Evolutionary conservation across 2,797 vertebrate genomes (phyloP).

Genomic region (Hylomyscus alleni): DNA sequence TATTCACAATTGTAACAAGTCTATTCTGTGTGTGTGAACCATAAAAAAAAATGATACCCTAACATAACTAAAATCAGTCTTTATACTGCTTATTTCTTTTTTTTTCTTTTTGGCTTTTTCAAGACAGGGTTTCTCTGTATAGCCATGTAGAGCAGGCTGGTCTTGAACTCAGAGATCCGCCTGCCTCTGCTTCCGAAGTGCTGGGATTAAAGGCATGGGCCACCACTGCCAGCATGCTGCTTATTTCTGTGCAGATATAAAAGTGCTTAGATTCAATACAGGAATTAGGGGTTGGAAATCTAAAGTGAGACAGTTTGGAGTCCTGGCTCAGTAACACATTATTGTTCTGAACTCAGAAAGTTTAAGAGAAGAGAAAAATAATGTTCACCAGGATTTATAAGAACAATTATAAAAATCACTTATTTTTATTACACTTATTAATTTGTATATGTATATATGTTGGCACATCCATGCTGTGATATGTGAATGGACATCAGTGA

Average conservation of each 20-base stretch:
- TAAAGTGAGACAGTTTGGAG: neutral
- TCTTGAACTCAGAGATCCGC: no score
- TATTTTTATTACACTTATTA: slow-evolving; percentile 33
- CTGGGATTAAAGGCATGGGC: no score
- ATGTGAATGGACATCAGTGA: neutral
- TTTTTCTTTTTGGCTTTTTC: no score
- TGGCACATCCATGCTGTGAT: neutral
- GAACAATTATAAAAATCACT: neutral
- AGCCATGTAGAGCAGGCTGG: no score
- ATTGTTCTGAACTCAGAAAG: slow-evolving; percentile 37
- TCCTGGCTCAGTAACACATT: neutral
- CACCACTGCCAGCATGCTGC: neutral
- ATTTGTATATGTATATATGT: neutral
- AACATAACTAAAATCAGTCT: slow-evolving; percentile 36
- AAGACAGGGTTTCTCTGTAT: no score
- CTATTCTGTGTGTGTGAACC: neutral
- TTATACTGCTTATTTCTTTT: neutral
- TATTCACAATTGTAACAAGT: neutral
- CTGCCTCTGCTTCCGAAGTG: no score
- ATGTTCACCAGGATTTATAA: neutral
- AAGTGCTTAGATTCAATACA: neutral
- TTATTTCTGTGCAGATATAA: neutral
- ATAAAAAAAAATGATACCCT: neutral
- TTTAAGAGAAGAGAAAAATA: slow-evolving; percentile 39
- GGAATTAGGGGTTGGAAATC: neutral